These are phyloP conservation scores for Drosophila fungiperda DNA, from an alignment of 2,888 invertebrate species.

Conservation along the genomic window DNA sequence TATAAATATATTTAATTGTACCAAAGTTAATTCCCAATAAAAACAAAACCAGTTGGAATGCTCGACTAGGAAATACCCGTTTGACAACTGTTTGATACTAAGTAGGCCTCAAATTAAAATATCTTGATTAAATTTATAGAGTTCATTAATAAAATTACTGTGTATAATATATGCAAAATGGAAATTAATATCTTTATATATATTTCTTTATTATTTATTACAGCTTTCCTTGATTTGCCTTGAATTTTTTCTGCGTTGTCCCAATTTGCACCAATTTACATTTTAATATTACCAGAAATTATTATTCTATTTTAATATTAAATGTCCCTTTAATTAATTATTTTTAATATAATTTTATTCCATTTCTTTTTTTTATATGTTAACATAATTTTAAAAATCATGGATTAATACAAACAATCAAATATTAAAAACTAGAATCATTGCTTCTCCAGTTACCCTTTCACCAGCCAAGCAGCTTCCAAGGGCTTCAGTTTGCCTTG, in stretches of 20 bases:
- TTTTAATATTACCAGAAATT: no score
- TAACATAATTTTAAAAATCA: no score
- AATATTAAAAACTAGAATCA: background rate
- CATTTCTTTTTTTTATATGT: no score
- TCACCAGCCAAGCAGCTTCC: conserved; percentile 35
- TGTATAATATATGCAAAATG: background rate
- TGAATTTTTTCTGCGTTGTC: no score
- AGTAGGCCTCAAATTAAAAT: background rate
- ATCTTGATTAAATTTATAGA: background rate
- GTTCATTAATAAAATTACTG: background rate
- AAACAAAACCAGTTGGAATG: conserved; percentile 8
- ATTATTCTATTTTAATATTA: no score
- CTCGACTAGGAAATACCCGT: background rate
- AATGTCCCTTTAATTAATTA: no score
- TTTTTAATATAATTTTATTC: no score
- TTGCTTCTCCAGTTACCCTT: conserved; percentile 47
- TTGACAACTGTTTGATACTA: background rate
- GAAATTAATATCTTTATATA: background rate
- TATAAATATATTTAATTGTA: conserved; percentile 34
- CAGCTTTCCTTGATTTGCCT: background rate
- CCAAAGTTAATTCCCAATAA: conserved; percentile 63
- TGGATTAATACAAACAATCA: background rate
- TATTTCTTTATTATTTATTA: background rate
- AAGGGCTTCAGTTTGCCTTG: conserved; percentile 63
- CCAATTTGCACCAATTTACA: no score